These are phyloP conservation scores for Diuraphis noxia DNA, from an alignment of 1,140 invertebrate genomes.

Conservation along the genomic window DNA sequence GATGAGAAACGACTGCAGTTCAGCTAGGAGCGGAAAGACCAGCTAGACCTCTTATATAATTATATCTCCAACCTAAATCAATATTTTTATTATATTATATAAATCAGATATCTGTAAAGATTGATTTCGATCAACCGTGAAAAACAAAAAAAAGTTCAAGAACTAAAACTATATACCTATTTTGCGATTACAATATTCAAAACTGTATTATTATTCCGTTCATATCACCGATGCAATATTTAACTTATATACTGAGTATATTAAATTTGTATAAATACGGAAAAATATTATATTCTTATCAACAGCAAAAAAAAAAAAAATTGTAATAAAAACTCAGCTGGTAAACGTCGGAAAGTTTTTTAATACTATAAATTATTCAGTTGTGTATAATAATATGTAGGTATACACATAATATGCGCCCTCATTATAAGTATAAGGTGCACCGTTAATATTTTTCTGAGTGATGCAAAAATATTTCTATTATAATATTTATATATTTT, in stretches of 20 bases:
- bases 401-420: background rate
- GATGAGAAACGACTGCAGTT: too few relatives aligned
- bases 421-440: conserved; percentile 14
- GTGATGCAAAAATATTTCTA: background rate
- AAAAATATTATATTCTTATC: background rate
- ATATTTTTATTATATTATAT: background rate
- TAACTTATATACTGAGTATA: background rate
- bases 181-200: background rate
- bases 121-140: background rate
- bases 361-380: conserved; percentile 29
- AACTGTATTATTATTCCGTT: background rate
- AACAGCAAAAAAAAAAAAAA: background rate
- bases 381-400: conserved; percentile 8
- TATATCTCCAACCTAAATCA: too few relatives aligned
- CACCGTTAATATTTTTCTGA: conserved; percentile 1
- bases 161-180: background rate
- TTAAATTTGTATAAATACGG: background rate
- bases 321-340: background rate
- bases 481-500: conserved; percentile 7
- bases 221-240: background rate
- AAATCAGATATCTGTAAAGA: background rate
- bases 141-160: background rate
- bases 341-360: conserved; percentile 20
- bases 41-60: too few relatives aligned
- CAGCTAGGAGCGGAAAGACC: too few relatives aligned